Conservation (phyloP, 2,888 invertebrate genomes). For the Erannis defoliaria region DNA sequence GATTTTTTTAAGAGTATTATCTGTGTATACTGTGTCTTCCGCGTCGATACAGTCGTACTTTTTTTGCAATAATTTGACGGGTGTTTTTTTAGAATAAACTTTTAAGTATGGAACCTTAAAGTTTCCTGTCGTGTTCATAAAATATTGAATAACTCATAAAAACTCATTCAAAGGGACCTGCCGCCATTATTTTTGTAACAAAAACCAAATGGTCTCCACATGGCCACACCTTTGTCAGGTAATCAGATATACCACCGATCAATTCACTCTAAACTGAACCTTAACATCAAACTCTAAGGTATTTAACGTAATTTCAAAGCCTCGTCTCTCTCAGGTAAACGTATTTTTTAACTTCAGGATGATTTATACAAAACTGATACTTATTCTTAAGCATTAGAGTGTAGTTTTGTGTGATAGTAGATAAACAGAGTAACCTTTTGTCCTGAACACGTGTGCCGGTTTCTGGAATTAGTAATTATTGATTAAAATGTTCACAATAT, state of each 20-base stretch:
- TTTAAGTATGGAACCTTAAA: neutral
- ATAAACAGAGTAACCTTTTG: slow-evolving; percentile 15
- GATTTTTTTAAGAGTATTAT: too few species aligned
- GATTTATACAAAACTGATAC: neutral
- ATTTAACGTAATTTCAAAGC: neutral
- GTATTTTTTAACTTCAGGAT: neutral
- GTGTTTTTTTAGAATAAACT: too few species aligned
- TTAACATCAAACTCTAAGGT: slow-evolving; percentile 3
- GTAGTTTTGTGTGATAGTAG: neutral
- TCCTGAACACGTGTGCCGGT: slow-evolving; percentile 10
- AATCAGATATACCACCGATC: slow-evolving; percentile 45
- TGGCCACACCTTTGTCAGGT: slow-evolving; percentile 66
- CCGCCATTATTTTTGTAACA: slow-evolving; percentile 57
- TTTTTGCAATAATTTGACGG: too few species aligned
- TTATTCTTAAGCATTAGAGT: neutral
- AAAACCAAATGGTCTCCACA: slow-evolving; percentile 53
- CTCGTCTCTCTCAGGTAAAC: slow-evolving; percentile 1
- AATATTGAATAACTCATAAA: slow-evolving; percentile 47
- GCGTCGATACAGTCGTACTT: too few species aligned
- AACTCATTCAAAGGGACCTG: slow-evolving; percentile 41
- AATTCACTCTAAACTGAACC: slow-evolving; percentile 9
- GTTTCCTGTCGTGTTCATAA: neutral
- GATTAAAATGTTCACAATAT: slow-evolving; percentile 10
- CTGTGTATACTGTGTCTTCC: too few species aligned
- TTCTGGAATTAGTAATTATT: slow-evolving; percentile 16